A percentile compares a stretch with the other conserved stretches of the same genome.
Evolutionary conservation across 2,113 vertebrate genomes (phyloP).

Genomic region (Xiphophorus maculatus): DNA sequence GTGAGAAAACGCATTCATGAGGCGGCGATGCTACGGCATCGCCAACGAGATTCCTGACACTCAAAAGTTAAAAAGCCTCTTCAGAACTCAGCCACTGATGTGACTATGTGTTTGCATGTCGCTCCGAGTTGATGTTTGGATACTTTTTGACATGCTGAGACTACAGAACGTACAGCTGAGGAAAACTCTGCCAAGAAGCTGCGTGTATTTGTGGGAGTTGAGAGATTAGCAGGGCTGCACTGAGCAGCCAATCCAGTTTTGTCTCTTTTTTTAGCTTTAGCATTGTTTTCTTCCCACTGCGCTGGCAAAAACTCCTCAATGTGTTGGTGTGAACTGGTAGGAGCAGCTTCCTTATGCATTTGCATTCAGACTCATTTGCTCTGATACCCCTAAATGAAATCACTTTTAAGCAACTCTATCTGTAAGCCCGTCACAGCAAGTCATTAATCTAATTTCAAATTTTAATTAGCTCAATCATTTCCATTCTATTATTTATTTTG

Average conservation of each 20-base stretch:
- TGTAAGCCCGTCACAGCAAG: too few relatives aligned
- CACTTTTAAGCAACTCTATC: neutral
- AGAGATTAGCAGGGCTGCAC: neutral
- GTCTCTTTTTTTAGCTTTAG: neutral
- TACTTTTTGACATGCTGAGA: constrained; percentile 25
- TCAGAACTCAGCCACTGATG: constrained; percentile 15
- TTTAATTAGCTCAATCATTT: too few relatives aligned
- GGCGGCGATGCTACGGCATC: constrained; percentile 59
- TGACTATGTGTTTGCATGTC: constrained; percentile 15
- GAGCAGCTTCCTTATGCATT: neutral
- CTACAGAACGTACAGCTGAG: constrained; percentile 12
- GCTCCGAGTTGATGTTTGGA: constrained; percentile 26
- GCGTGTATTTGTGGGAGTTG: constrained; percentile 10
- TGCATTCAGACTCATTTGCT: neutral
- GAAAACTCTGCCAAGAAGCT: neutral
- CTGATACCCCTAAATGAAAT: too few relatives aligned
- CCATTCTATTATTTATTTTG: too few relatives aligned
- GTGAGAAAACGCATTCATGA: constrained; percentile 46
- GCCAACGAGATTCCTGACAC: constrained; percentile 49
- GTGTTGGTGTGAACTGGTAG: neutral
- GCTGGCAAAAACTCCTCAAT: neutral
- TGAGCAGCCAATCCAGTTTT: neutral
- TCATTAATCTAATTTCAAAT: too few relatives aligned
- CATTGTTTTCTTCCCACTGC: too few relatives aligned
- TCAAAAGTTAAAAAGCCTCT: constrained; percentile 46